These are phyloP conservation scores for Sepioteuthis lessoniana DNA, from an alignment of 2,888 invertebrate species.

Conservation along the genomic window DNA sequence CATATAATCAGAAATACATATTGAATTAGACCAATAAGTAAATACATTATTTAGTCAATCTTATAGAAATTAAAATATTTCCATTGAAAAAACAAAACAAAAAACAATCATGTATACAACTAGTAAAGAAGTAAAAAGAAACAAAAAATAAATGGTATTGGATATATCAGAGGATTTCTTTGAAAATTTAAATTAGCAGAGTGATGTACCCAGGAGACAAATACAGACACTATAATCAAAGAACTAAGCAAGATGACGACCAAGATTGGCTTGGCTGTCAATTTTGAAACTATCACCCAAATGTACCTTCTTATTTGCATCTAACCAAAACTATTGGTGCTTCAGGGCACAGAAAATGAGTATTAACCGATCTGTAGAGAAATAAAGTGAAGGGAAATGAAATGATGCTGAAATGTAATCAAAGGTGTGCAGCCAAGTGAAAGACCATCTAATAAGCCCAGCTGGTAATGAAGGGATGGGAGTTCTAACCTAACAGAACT, in stretches of 20 bases:
- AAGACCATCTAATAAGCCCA: neutral
- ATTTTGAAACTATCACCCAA: neutral
- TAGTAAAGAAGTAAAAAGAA: no score
- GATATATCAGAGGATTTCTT: no score
- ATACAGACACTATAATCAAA: neutral
- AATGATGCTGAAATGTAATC: slow-evolving; percentile 5
- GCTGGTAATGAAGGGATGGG: neutral
- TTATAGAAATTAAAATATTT: no score
- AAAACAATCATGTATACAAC: no score
- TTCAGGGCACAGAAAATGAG: neutral
- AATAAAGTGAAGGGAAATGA: neutral
- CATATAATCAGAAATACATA: no score
- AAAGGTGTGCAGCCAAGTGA: neutral
- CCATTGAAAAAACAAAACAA: no score
- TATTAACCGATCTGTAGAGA: neutral
- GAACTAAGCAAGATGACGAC: neutral
- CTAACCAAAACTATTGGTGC: neutral
- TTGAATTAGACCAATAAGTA: no score
- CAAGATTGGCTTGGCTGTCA: neutral
- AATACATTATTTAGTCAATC: no score
- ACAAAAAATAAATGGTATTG: no score
- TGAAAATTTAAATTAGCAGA: neutral
- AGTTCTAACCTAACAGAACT: neutral
- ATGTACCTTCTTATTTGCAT: neutral
- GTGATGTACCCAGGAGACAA: neutral